These are phyloP conservation scores for Mamestra configurata DNA, from an alignment of 1,140 invertebrate species.

Conservation along the genomic window DNA sequence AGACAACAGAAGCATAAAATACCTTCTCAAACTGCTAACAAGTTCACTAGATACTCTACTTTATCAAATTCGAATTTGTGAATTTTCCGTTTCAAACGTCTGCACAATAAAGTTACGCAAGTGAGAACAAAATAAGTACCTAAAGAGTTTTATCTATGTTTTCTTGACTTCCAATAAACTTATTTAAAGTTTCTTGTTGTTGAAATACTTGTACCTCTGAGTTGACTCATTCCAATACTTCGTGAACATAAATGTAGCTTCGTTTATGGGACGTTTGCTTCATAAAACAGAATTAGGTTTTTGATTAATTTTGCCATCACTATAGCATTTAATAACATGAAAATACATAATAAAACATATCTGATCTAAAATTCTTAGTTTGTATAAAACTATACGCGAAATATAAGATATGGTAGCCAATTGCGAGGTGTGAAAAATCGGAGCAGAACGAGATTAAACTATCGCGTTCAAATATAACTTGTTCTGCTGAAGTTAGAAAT, in stretches of 20 bases:
- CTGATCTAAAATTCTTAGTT: background rate
- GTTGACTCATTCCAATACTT: conserved; percentile 44
- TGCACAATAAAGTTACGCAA: conserved; percentile 44
- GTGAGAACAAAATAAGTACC: conserved; percentile 45
- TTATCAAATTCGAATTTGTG: conserved; percentile 42
- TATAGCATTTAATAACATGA: too few relatives aligned
- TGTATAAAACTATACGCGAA: background rate
- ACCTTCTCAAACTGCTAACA: background rate
- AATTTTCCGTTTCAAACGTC: conserved; percentile 32
- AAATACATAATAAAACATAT: background rate
- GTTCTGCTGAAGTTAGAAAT: conserved; percentile 30
- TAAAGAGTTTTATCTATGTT: conserved; percentile 47
- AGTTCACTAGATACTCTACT: conserved; percentile 29
- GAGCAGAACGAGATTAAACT: conserved; percentile 31
- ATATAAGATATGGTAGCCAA: conserved; percentile 20
- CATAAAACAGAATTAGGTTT: background rate
- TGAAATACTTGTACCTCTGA: conserved; percentile 44
- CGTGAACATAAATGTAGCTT: conserved; percentile 22
- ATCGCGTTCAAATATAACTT: conserved; percentile 29
- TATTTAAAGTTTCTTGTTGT: conserved; percentile 47
- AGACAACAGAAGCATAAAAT: conserved; percentile 1
- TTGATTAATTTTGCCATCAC: too few relatives aligned
- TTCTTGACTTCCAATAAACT: conserved; percentile 43
- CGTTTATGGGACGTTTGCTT: background rate
- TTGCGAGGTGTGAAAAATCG: conserved; percentile 31